Percentiles rank a stretch among this genome's conserved stretches.
Evolutionary conservation across 2,888 invertebrate genomes (phyloP).

Genomic region (Heliconius ethilla): DNA sequence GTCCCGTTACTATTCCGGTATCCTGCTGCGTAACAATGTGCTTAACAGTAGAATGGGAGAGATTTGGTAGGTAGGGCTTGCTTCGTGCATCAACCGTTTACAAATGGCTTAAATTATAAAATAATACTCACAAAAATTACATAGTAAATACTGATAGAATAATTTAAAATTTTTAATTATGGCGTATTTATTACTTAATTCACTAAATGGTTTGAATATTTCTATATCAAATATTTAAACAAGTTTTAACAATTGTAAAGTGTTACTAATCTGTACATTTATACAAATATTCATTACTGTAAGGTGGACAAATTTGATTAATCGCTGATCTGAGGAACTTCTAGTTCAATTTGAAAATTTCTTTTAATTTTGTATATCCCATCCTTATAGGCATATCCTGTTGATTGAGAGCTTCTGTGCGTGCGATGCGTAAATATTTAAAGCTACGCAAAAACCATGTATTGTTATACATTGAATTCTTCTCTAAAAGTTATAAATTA

Average conservation of each 20-base stretch:
- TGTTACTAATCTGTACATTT: neutral
- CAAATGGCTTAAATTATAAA: slow-evolving; percentile 2
- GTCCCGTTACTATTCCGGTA: slow-evolving; percentile 75
- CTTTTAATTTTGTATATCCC: neutral
- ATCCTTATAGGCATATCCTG: neutral
- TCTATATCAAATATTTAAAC: neutral
- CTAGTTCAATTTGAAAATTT: neutral
- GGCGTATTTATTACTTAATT: no score
- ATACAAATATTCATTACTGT: neutral
- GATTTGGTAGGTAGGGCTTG: slow-evolving; percentile 41
- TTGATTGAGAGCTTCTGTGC: neutral
- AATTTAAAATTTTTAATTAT: no score
- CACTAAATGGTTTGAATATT: no score
- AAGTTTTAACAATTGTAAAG: neutral
- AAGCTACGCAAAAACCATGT: neutral
- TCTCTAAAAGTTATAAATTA: no score
- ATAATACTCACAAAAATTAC: no score
- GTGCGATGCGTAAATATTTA: neutral
- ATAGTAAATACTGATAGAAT: neutral
- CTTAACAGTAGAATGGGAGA: slow-evolving; percentile 46
- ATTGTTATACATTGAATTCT: neutral
- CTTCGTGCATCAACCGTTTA: slow-evolving; percentile 34
- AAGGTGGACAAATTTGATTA: neutral
- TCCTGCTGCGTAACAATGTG: slow-evolving; percentile 57
- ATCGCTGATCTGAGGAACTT: neutral